Evolutionary conservation across 2,113 vertebrate genomes (phyloP).

Genomic region (Trematomus loennbergii): DNA sequence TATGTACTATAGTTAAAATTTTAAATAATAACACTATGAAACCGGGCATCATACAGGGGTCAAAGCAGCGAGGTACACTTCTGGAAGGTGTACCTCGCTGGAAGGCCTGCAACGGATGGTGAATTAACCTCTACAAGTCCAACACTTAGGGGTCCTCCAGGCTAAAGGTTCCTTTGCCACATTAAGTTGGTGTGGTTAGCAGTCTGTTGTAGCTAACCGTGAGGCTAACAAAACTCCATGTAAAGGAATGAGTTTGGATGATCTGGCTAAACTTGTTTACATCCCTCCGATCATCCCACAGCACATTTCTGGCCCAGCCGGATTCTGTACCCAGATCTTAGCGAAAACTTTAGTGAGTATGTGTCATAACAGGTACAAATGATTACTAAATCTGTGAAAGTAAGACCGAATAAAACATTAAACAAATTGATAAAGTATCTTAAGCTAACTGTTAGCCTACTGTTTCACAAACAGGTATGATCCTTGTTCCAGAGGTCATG

Average conservation of each 20-base stretch:
- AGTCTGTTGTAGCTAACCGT: neutral
- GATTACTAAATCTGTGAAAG: neutral
- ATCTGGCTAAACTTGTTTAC: neutral
- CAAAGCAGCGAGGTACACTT: too few species aligned
- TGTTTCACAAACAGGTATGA: neutral
- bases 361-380: neutral
- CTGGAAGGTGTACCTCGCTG: too few species aligned
- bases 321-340: conserved; percentile 1
- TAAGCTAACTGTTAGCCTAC: neutral
- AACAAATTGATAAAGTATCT: neutral
- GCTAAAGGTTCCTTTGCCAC: neutral
- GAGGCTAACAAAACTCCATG: neutral
- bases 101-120: too few species aligned
- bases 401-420: neutral
- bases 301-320: neutral
- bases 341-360: neutral
- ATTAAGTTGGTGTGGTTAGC: neutral
- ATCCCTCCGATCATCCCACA: neutral
- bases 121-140: too few species aligned
- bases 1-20: too few species aligned
- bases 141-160: too few species aligned
- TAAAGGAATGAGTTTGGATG: neutral
- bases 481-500: conserved; percentile 8
- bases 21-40: too few species aligned
- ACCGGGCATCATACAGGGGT: too few species aligned